A percentile compares a stretch with the other conserved stretches of the same genome.
Conservation (phyloP, 2,888 invertebrate species). For the Lycia hirtaria region DNA sequence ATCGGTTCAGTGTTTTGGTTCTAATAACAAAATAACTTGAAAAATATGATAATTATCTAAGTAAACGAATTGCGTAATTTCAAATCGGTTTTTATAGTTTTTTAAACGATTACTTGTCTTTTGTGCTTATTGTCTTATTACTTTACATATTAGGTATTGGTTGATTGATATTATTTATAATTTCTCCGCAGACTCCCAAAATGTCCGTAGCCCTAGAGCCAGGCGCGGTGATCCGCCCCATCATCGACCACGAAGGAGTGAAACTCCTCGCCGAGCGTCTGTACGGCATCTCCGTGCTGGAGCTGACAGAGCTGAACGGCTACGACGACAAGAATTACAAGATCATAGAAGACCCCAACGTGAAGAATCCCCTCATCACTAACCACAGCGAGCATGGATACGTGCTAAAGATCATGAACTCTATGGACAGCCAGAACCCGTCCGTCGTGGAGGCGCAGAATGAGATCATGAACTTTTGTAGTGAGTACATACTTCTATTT, state of each 20-base stretch:
- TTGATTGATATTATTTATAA: too few relatives aligned
- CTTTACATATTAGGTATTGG: too few relatives aligned
- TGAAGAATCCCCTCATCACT: conserved; percentile 86
- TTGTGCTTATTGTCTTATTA: neutral
- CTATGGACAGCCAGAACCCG: conserved; percentile 90
- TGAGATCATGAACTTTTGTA: conserved; percentile 89
- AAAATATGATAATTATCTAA: too few relatives aligned
- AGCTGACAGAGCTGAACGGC: conserved; percentile 87
- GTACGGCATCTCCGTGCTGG: conserved; percentile 87
- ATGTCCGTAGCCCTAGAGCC: conserved; percentile 76
- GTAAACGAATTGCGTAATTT: too few relatives aligned
- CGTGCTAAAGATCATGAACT: conserved; percentile 93
- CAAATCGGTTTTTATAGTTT: too few relatives aligned
- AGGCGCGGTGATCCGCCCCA: conserved; percentile 85
- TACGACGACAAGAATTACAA: conserved; percentile 93
- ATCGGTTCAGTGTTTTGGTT: too few relatives aligned
- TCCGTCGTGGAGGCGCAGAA: conserved; percentile 90
- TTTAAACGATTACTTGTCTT: too few relatives aligned
- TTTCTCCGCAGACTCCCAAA: conserved; percentile 33
- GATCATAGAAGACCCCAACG: conserved; percentile 84
- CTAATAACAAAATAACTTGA: too few relatives aligned
- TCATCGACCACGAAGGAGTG: conserved; percentile 80
- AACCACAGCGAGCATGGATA: conserved; percentile 87
- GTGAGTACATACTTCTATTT: conserved; percentile 71
- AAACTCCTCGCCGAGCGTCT: conserved; percentile 82